Evolutionary conservation across 2,888 invertebrate genomes (phyloP).

Genomic region (Acanthosepion esculentum): DNA sequence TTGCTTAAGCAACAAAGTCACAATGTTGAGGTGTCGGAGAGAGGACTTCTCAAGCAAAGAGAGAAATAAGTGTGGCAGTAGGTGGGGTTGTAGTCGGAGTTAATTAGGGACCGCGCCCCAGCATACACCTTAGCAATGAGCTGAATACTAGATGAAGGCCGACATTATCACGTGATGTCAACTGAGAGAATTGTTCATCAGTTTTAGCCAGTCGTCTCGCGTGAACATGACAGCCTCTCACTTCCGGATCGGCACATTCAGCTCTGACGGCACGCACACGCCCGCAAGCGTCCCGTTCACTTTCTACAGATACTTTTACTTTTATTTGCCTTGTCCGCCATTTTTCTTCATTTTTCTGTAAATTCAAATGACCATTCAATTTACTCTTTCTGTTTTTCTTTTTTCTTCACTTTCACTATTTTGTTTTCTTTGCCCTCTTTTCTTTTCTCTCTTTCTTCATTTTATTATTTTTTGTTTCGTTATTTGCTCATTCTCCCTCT

Average conservation of each 20-base stretch:
- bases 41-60: no score
- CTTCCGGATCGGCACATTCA: constrained; percentile 1
- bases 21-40: background rate
- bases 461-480: no score
- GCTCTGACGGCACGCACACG: background rate
- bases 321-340: background rate
- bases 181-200: constrained; percentile 22
- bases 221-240: constrained; percentile 33
- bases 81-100: background rate
- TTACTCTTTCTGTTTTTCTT: background rate
- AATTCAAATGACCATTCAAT: constrained; percentile 15
- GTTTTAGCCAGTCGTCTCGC: background rate
- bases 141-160: constrained; percentile 23
- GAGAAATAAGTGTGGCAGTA: background rate
- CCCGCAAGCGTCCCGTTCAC: background rate
- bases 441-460: background rate
- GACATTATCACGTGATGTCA: constrained; percentile 20
- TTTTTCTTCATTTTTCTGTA: background rate
- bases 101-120: constrained; percentile 11
- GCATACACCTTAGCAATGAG: constrained; percentile 13
- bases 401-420: background rate
- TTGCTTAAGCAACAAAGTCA: constrained; percentile 6
- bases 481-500: background rate
- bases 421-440: no score
- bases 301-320: background rate